Evolutionary conservation across 2,113 vertebrate species (phyloP), one percentile per base, ranked within the genome.

Genomic region (Irena cyanogastra): DNA sequence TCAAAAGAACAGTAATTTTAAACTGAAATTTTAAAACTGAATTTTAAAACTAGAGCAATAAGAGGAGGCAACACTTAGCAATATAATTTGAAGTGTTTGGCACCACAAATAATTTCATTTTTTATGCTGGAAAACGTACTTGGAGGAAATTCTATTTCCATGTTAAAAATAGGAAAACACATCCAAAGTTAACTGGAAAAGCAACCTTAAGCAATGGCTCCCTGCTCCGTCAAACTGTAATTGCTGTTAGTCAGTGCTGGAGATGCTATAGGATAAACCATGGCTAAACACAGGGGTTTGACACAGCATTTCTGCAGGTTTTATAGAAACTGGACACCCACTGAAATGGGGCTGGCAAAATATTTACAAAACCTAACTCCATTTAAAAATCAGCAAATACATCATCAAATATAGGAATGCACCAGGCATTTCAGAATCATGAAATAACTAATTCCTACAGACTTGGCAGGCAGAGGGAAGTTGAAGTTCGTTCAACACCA

Each of bases 391-490:
- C 80, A 84, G 77, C 44, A 61, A 66, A 61, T 66, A 78, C 23
- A 23, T 85, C 83, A 93, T 85, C 83, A 93, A 93, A 83, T 56
- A 50, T 13, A 94, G 63, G 33, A 93, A 97, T 87, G 90, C 64
- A 92, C 90, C 65, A 97, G 91, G 76, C 77, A 96, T 87, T 94
- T 94, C 50, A 97, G 96, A 89, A 79, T 69, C 7, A 23, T 57
- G 30, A 79, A 93, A 9, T 53, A 72, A 70, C 68, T 78, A 68
- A 79, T 89, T n/a, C 56, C 49, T 93, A 76, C 71, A 70, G 76
- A 79, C 56, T 57, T 0, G 0, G 76, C 27, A 93, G 71, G 54
- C 70, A 72, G 86, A 74, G 74, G 65, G 70, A 95, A 96, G 83
- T 39, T 83, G 57, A 84, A 90, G 69, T 71, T 82, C 39, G 56